Base-by-base conservation (phyloP, 2,113 vertebrate genomes). In the Odontophorus gujanensis region DNA sequence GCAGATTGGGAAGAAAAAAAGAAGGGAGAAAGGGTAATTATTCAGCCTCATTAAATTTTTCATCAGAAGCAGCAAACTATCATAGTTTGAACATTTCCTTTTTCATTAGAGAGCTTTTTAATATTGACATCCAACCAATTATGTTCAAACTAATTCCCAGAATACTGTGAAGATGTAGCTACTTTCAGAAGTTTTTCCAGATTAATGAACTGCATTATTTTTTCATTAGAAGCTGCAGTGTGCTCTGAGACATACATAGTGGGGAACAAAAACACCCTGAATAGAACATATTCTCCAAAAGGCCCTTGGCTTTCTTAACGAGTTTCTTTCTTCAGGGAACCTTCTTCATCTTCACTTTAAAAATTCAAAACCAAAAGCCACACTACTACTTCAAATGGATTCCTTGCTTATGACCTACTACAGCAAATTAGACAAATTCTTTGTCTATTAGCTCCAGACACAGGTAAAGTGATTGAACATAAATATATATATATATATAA, bases 171-270 rank as follows among this genome's bases (percentile, higher is more conserved):
- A 63, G 82, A 87, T 11, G 59, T 40, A 95, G 77, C 67, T 91
- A 91, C 80, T 96, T 96, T 85, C 77, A 81, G 71, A 96, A 95
- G 85, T 95, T 95, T 93, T 94, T 97, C 91, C 87, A 90, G 90
- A 96, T 94, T 96, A 95, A 97, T 69, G 94, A 96, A 89, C 87
- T 87, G 80, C 59, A 94, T 97, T 96, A 96, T 90, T 97, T 95
- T 97, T 96, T 97, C 74, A 97, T 97, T 94, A 96, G 88, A 78
- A 95, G 71, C 67, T 78, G 74, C 71, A 80, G 48, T 12, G 21
- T 82, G 80, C 87, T 93, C 68, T 4, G 47, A 91, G 81, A 94
- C 73, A 77, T 53, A 93, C 77, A 83, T 92, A 93, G 82, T 30
- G 25, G 12, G 26, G 50, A 83, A 92, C 59, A 81, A 77, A 94